Base-by-base conservation (phyloP, 1,140 invertebrate species). In the Sinella curviseta region DNA sequence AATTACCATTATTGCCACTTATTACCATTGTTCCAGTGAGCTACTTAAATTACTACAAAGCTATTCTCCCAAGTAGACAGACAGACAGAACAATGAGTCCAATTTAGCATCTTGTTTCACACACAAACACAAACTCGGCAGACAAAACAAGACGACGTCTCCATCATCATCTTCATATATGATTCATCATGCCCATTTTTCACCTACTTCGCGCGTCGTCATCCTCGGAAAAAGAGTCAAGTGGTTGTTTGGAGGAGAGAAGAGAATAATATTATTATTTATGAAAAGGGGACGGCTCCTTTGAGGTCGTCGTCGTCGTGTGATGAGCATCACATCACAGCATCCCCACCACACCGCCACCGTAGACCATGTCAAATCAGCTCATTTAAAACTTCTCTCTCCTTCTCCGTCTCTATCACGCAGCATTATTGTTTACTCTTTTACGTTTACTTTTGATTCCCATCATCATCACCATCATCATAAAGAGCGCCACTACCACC, bases 11-110 rank as follows among this genome's bases (percentile, higher is more conserved):
- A n/a, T n/a, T n/a, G n/a, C n/a, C n/a, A n/a, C n/a, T n/a, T n/a
- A n/a, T 48, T 65, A 26, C 57, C 57, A n/a, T 65, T 65, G 57
- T 65, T 65, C 57, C 57, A 65, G 57, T 65, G 16, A 26, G 16
- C 57, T 65, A 26, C 57, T 65, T 65, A 16, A 48, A 48, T 48
- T 48, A 48, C 39, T 12, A 8, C 39, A 48, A 12, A 20, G 39
- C 39, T 48, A 48, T 48, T 48, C 20, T 8, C 20, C 39, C 20
- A 48, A 8, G 8, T 48, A 48, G 8, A 20, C 39, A 48, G 31
- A 33, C 26, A 70, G 30, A 70, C 26, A 70, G 65, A 70, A 70
- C 65, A 70, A 70, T 70, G 65, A 14, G 65, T 12, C 26, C 24
- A 70, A 31, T 70, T 70, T 70, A 48, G 39, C 39, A 48, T 48